Conservation (phyloP, 2,797 vertebrate species). For the Phataginus tricuspis region DNA sequence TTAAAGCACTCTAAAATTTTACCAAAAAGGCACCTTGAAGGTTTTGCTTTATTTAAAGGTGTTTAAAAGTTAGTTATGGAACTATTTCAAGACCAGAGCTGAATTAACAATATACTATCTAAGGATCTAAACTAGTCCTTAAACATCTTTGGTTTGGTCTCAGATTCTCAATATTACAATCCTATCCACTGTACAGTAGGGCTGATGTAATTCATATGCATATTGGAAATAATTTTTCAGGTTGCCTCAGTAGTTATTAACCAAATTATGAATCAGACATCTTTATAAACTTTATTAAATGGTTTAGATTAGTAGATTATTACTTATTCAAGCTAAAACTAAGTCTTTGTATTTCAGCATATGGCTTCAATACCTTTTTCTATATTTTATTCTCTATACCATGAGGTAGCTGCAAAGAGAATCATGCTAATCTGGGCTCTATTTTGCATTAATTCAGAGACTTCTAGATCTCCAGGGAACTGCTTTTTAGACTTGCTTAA, state of each 20-base stretch:
- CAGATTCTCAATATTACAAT: background rate
- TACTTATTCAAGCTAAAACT: background rate
- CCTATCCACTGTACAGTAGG: background rate
- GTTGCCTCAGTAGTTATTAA: background rate
- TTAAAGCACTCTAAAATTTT: background rate
- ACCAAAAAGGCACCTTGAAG: background rate
- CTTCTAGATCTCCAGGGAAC: background rate
- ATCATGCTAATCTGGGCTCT: background rate
- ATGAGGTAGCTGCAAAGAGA: background rate
- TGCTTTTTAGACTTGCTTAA: conserved; percentile 24
- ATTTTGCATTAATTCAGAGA: conserved; percentile 1
- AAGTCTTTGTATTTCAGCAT: background rate
- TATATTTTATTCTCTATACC: background rate
- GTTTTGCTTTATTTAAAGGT: background rate
- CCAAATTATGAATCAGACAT: background rate
- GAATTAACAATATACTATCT: background rate
- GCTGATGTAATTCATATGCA: background rate
- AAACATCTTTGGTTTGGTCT: background rate
- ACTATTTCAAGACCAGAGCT: background rate
- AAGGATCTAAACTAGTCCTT: background rate
- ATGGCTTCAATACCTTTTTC: background rate
- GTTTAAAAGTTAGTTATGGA: background rate
- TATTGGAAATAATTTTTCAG: background rate
- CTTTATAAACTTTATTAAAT: background rate
- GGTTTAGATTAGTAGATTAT: background rate